phyloP scores from a whole-genome alignment of 2,113 vertebrate species.

The zebrafish (Danio rerio) region DNA sequence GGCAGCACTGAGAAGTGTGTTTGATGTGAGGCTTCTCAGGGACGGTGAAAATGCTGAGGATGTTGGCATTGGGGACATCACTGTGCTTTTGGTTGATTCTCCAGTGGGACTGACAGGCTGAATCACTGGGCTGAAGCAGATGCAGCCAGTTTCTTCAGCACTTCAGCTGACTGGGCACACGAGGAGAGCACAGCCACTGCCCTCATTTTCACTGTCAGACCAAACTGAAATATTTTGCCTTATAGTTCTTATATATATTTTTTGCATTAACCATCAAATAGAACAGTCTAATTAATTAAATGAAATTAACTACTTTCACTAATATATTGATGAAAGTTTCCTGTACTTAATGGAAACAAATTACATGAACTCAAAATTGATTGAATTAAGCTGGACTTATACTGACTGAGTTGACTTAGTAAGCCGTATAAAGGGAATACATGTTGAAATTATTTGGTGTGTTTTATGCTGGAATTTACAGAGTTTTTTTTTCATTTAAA shows the following conservation, averaged over 20 bases:
- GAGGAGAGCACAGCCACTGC: neutral
- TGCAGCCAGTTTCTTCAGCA: constrained; percentile 26
- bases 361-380: too few species aligned
- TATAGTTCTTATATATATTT: neutral
- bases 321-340: too few species aligned
- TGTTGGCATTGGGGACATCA: constrained; percentile 13
- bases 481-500: too few species aligned
- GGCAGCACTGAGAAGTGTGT: neutral
- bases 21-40: neutral
- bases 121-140: constrained; percentile 12
- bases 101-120: constrained; percentile 21
- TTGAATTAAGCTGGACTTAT: too few species aligned
- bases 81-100: constrained; percentile 6
- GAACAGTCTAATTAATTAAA: too few species aligned
- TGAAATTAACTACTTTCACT: too few species aligned
- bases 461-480: too few species aligned
- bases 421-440: too few species aligned
- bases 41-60: constrained; percentile 24
- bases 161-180: constrained; percentile 33
- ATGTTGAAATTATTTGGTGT: too few species aligned
- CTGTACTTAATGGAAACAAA: too few species aligned
- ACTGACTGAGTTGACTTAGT: too few species aligned
- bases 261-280: neutral
- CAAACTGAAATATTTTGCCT: constrained; percentile 8
- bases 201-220: constrained; percentile 5